A percentile compares a stretch with the other conserved stretches of the same genome.
Evolutionary conservation across 2,888 invertebrate species (phyloP).

Genomic region (Heliconius ethilla): DNA sequence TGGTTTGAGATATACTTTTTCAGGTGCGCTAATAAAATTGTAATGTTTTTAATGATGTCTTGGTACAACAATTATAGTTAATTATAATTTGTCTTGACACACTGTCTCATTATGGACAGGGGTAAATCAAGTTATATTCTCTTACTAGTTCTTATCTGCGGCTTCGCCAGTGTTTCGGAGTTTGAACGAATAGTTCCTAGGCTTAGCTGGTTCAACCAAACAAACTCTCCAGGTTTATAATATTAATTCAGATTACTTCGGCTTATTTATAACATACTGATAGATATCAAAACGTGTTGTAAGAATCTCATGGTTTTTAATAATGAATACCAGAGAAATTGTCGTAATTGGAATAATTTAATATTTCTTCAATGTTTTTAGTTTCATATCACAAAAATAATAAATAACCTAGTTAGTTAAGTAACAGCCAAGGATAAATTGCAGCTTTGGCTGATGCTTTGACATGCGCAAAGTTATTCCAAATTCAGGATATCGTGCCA

Average conservation of each 20-base stretch:
- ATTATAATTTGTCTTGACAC: neutral
- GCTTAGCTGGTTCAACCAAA: no score
- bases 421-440: constrained; percentile 9
- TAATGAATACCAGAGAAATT: neutral
- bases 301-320: neutral
- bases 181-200: no score
- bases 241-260: no score
- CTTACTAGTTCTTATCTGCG: no score
- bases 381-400: neutral
- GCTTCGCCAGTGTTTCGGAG: no score
- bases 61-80: neutral
- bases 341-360: neutral
- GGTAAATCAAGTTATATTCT: no score
- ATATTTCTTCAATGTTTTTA: neutral
- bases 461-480: constrained; percentile 20
- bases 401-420: neutral
- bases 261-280: neutral
- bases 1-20: neutral
- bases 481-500: constrained; percentile 23
- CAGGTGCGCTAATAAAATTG: neutral
- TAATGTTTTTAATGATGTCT: neutral
- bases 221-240: no score
- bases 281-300: neutral
- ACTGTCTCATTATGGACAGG: no score
- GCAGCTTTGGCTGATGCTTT: neutral